phyloP scores from a whole-genome alignment of 2,797 vertebrate genomes.

The Tachyglossus aculeatus region DNA sequence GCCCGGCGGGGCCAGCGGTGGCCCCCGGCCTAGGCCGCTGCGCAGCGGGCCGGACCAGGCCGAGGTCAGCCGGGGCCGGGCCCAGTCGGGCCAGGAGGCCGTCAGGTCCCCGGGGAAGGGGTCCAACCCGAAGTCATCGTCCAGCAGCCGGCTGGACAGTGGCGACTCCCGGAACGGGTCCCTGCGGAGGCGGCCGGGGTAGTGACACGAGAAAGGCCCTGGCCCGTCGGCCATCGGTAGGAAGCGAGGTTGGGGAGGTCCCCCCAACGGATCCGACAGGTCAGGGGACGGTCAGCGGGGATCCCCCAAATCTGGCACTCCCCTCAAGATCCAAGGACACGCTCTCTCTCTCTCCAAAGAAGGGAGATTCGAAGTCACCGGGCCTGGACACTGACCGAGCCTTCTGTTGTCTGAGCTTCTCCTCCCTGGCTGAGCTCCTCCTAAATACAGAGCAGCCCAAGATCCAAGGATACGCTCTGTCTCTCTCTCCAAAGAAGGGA shows the following conservation, averaged over 20 bases:
- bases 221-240: constrained; percentile 78
- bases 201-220: constrained; percentile 79
- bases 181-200: constrained; percentile 83
- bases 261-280: too few relatives aligned
- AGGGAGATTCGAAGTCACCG: not conserved
- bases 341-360: not conserved
- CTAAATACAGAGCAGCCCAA: not conserved
- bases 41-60: constrained; percentile 85
- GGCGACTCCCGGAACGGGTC: constrained; percentile 91
- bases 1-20: constrained; percentile 72
- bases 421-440: not conserved
- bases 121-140: constrained; percentile 92
- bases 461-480: constrained; percentile 21
- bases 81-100: constrained; percentile 94
- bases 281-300: not conserved
- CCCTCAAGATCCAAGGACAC: constrained; percentile 21
- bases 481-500: not conserved
- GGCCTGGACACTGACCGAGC: not conserved
- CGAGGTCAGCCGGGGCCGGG: constrained; percentile 85
- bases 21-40: constrained; percentile 76
- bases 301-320: constrained; percentile 6
- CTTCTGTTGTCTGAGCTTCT: too few relatives aligned
- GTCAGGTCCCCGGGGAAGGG: constrained; percentile 90
- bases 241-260: not conserved
- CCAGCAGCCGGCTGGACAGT: constrained; percentile 88